Evolutionary conservation across 1,140 invertebrate genomes (phyloP), one percentile per base, ranked within the genome.

Genomic region (Luehdorfia chinensis): DNA sequence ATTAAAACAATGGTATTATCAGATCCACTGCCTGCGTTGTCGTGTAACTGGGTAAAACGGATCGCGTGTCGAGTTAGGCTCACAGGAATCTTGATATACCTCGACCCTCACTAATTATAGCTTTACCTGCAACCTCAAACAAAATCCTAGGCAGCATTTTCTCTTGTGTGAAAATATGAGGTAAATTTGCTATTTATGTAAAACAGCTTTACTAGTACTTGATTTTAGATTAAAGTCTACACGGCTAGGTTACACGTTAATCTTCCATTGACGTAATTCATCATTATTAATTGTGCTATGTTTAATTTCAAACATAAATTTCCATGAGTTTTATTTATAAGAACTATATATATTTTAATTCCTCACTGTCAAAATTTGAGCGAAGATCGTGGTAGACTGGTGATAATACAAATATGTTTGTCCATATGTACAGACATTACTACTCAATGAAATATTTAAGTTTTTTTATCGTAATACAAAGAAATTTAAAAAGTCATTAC

Each of bases 61-160:
- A 50, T 81, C 51, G 78, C 76, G 75, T 83, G 78, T 56, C 36
- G 55, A 45, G 54, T 59, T 59, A 50, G 50, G 50, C 60, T 61
- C 50, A 37, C 37, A 47, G 51, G 54, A 59, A 80, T 84, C 76
- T 74, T 75, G 79, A 79, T 80, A 80, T 45, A 55, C 39, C 48
- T 25, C 27, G 48, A 51, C 64, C 65, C 59, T 59, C 41, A 70
- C 64, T 78, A 75, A 80, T 80, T 80, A 77, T 72, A 74, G 63
- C 70, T 70, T 67, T 68, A 64, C 61, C 37, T 36, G 49, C 48
- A 44, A 59, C 55, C 54, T 59, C 56, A 47, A 27, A 63, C 46
- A 48, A 59, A 47, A 59, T 51, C 47, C 53, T 55, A 43, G 41
- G 39, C 39, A 16, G 23, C 39, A 11, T 43, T 34, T 34, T 43